A percentile compares a stretch with the other conserved stretches of the same genome.
Conservation (phyloP, 2,797 vertebrate species). For the Limnodromus scolopaceus region DNA sequence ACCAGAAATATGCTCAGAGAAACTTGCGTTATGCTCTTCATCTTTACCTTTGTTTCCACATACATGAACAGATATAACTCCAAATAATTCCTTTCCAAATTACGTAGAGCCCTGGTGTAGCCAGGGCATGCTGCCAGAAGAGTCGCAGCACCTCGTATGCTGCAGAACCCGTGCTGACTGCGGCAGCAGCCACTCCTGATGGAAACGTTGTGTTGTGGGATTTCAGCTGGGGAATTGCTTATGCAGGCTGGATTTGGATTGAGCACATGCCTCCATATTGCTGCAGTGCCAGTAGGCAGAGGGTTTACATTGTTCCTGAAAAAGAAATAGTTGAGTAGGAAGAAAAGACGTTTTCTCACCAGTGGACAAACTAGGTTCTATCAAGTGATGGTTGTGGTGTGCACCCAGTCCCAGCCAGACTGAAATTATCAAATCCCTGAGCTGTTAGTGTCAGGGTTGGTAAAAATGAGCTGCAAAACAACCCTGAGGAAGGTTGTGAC, state of each 20-base stretch:
- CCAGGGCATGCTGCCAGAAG: background rate
- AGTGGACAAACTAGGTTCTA: background rate
- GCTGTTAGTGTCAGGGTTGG: background rate
- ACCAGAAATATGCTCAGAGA: background rate
- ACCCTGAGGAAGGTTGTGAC: background rate
- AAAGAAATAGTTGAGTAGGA: background rate
- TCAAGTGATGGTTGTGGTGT: background rate
- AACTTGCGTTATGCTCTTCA: background rate
- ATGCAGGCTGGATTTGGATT: background rate
- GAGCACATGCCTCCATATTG: background rate
- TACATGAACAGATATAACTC: background rate
- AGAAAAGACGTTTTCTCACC: background rate
- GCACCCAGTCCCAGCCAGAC: background rate
- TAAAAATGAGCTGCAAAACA: conserved; percentile 1
- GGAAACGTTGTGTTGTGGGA: accelerated
- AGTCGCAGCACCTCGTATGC: accelerated
- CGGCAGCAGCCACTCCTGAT: accelerated
- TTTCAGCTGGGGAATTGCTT: background rate
- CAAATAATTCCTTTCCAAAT: background rate
- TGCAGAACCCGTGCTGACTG: background rate
- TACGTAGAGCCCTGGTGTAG: background rate
- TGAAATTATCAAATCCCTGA: background rate
- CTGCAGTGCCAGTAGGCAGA: background rate
- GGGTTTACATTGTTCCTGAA: background rate
- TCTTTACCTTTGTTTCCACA: background rate